phyloP scores from a whole-genome alignment of 2,888 invertebrate species.

The Drosophila ezoana region DNA sequence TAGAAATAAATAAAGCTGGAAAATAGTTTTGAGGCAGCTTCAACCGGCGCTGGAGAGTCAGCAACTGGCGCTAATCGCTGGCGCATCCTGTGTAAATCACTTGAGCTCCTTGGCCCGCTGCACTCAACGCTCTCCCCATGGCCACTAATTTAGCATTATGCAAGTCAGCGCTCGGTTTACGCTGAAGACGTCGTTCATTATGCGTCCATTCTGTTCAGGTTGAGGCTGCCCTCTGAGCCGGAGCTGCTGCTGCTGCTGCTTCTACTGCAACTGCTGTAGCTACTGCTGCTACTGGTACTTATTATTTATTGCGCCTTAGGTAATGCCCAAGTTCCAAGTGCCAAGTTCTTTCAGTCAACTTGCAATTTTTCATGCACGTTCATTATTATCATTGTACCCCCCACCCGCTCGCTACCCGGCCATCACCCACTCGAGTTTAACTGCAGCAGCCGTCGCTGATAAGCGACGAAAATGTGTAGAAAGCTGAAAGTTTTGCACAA shows the following conservation, averaged over 20 bases:
- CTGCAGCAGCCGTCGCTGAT: constrained; percentile 74
- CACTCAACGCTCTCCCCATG: constrained; percentile 44
- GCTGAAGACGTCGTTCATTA: constrained; percentile 75
- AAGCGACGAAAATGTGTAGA: constrained; percentile 79
- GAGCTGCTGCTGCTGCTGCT: not conserved
- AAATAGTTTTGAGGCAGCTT: constrained; percentile 7
- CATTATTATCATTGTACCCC: constrained; percentile 72
- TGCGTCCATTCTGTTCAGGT: constrained; percentile 67
- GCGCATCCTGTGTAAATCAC: constrained; percentile 64
- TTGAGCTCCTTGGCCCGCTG: constrained; percentile 28
- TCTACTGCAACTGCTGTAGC: not conserved
- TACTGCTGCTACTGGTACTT: constrained; percentile 53
- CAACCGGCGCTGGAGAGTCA: constrained; percentile 6
- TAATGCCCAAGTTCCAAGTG: constrained; percentile 69
- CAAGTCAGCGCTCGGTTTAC: constrained; percentile 58
- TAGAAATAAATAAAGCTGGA: constrained; percentile 19
- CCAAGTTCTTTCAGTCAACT: constrained; percentile 69
- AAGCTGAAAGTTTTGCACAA: constrained; percentile 79
- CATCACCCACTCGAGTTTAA: constrained; percentile 49
- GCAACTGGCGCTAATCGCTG: constrained; percentile 50
- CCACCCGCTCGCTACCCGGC: not conserved
- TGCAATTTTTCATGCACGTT: constrained; percentile 80
- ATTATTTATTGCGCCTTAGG: constrained; percentile 80
- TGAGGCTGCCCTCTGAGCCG: constrained; percentile 9
- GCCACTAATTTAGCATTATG: constrained; percentile 79